These are phyloP conservation scores for Luffia ferchaultella DNA, from an alignment of 2,888 invertebrate genomes.

Conservation along the genomic window DNA sequence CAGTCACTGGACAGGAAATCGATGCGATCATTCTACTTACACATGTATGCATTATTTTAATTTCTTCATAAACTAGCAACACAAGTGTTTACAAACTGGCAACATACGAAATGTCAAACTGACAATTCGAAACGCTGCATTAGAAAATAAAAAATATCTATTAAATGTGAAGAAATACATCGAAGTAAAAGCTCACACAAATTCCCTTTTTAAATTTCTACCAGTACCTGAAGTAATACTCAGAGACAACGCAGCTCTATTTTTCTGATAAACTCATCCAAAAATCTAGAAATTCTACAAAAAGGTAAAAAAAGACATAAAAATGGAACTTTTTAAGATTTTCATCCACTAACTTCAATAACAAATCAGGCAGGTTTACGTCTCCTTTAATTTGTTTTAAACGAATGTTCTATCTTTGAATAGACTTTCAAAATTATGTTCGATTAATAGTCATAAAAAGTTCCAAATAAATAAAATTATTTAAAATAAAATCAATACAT, in stretches of 20 bases:
- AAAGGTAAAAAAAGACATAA: background rate
- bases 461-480: constrained; percentile 19
- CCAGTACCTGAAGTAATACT: constrained; percentile 99
- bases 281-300: background rate
- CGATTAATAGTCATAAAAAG: too few relatives aligned
- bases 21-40: constrained; percentile 23
- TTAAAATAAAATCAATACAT: constrained; percentile 22
- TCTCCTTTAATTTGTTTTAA: too few relatives aligned
- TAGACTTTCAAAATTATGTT: too few relatives aligned
- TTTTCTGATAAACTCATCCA: constrained; percentile 18
- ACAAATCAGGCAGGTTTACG: too few relatives aligned
- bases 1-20: constrained; percentile 80
- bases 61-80: background rate
- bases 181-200: constrained; percentile 10
- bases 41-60: background rate
- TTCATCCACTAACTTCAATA: constrained; percentile 9
- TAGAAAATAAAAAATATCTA: too few relatives aligned
- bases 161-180: too few relatives aligned
- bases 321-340: constrained; percentile 12
- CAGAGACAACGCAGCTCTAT: constrained; percentile 73
- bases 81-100: too few relatives aligned
- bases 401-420: too few relatives aligned
- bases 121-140: too few relatives aligned
- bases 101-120: too few relatives aligned
- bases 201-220: constrained; percentile 37